Evolutionary conservation across 2,797 vertebrate genomes (phyloP).

Genomic region (Urocyon cinereoargenteus): DNA sequence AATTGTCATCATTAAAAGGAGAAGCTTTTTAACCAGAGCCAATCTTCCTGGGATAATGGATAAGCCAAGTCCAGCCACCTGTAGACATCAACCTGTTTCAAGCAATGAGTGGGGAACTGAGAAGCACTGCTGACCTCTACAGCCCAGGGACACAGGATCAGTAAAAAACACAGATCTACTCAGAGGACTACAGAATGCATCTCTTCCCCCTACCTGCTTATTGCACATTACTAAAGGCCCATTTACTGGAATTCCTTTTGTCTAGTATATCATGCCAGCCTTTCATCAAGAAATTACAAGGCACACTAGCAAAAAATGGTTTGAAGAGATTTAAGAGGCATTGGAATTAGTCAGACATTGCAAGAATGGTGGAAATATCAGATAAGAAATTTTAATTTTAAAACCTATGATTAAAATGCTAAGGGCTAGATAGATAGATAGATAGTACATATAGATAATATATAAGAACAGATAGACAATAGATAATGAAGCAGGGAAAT

Average conservation of each 20-base stretch:
- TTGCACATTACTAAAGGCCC: neutral
- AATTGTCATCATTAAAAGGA: neutral
- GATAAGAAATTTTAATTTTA: neutral
- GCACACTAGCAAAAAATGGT: neutral
- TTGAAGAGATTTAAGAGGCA: neutral
- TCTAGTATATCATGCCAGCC: neutral
- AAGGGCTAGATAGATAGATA: neutral
- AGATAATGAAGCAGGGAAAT: neutral
- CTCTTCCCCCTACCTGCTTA: neutral
- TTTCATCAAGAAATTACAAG: neutral
- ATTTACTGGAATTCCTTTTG: neutral
- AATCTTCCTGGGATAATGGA: neutral
- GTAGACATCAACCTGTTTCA: neutral
- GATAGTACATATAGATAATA: neutral
- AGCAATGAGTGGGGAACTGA: neutral
- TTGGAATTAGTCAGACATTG: neutral
- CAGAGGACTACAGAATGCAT: neutral
- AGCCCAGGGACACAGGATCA: neutral
- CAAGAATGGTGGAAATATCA: neutral
- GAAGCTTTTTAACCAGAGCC: neutral
- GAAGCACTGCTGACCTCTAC: neutral
- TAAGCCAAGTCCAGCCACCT: neutral
- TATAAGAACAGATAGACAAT: neutral
- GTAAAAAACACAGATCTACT: neutral
- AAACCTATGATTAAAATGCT: neutral